These are phyloP conservation scores for Erynnis tages DNA, from an alignment of 2,888 invertebrate species.

Conservation along the genomic window DNA sequence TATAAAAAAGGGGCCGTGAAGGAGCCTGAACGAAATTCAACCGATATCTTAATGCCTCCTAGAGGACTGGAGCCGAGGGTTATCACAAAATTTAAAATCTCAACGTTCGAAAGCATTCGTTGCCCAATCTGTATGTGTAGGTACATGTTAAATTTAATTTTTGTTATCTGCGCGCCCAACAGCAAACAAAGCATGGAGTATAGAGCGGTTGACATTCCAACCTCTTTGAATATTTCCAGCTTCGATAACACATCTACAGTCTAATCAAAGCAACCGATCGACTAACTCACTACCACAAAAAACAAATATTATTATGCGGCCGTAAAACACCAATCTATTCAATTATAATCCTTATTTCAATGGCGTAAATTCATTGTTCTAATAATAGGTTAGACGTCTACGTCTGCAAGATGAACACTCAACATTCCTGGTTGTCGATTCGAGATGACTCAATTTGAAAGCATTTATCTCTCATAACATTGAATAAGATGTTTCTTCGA, in stretches of 20 bases:
- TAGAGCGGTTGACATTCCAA: constrained; percentile 51
- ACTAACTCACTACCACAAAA: constrained; percentile 34
- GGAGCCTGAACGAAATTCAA: no score
- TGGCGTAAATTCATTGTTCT: constrained; percentile 32
- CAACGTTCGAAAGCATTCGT: no score
- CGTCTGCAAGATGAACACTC: constrained; percentile 38
- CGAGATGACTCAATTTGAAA: constrained; percentile 68
- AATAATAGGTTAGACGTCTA: background rate
- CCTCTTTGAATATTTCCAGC: constrained; percentile 57
- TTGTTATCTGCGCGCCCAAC: constrained; percentile 37
- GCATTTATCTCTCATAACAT: constrained; percentile 56
- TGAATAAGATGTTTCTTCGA: constrained; percentile 36
- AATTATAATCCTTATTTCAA: constrained; percentile 37
- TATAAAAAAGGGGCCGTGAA: no score
- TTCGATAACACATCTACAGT: constrained; percentile 62
- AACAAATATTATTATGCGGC: constrained; percentile 1
- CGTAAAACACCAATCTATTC: constrained; percentile 3
- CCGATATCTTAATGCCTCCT: no score
- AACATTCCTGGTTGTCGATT: constrained; percentile 61
- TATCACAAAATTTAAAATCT: no score
- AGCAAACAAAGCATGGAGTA: constrained; percentile 44
- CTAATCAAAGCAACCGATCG: constrained; percentile 65
- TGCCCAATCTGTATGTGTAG: no score
- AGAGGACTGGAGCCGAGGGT: no score
- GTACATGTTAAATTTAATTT: constrained; percentile 27